A percentile compares a stretch with the other conserved stretches of the same genome.
These are phyloP conservation scores for Mormyrops attenuatus DNA, from an alignment of 2,797 vertebrate species.

Conservation along the genomic window DNA sequence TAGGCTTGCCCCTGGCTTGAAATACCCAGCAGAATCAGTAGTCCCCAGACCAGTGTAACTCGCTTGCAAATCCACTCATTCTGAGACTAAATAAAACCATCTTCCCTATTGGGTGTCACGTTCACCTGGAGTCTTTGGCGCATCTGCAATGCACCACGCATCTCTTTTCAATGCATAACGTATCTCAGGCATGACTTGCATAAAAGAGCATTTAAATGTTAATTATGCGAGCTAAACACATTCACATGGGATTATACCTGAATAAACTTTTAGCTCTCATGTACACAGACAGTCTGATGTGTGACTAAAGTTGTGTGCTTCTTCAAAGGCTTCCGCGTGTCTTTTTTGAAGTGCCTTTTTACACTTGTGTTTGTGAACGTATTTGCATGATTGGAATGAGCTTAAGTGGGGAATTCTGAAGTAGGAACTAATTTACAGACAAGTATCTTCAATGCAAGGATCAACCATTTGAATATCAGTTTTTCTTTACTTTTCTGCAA, in stretches of 20 bases:
- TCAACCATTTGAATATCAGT: neutral
- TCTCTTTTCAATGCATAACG: neutral
- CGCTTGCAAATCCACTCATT: conserved; percentile 64
- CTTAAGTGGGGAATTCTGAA: conserved; percentile 25
- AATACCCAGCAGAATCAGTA: conserved; percentile 69
- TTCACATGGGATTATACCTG: conserved; percentile 33
- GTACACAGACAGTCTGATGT: conserved; percentile 30
- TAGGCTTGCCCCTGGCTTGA: conserved; percentile 62
- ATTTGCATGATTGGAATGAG: conserved; percentile 45
- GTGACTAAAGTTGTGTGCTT: conserved; percentile 41
- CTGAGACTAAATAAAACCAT: conserved; percentile 64
- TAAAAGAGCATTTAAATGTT: conserved; percentile 12
- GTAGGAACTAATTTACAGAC: neutral
- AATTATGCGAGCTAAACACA: neutral
- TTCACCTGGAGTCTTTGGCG: neutral
- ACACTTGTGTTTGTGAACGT: conserved; percentile 44
- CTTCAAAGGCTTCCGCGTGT: conserved; percentile 42
- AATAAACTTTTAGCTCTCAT: conserved; percentile 62
- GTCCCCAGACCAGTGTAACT: conserved; percentile 56
- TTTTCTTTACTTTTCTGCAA: neutral
- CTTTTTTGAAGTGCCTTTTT: conserved; percentile 52
- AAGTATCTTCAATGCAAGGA: neutral
- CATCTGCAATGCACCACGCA: neutral
- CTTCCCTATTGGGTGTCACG: conserved; percentile 29
- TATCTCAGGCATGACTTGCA: neutral